A percentile compares a stretch with the other conserved stretches of the same genome.
Conservation (phyloP, 2,797 vertebrate species). For the Macroramphosus scolopax region DNA sequence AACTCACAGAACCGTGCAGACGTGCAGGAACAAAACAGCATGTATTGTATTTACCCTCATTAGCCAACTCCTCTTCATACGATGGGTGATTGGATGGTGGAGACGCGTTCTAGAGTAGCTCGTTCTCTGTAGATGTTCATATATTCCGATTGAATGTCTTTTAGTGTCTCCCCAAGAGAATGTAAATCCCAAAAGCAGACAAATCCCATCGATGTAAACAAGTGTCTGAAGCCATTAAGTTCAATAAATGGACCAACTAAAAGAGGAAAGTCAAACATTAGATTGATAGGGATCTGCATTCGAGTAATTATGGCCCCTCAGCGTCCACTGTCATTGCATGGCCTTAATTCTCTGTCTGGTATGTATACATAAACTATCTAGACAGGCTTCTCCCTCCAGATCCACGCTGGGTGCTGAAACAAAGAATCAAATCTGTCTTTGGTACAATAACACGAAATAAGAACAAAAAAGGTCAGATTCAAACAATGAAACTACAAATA, state of each 20-base stretch:
- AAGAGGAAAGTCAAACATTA: constrained; percentile 59
- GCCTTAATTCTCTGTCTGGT: constrained; percentile 45
- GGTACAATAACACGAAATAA: constrained; percentile 12
- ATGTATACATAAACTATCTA: constrained; percentile 52
- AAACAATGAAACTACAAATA: constrained; percentile 19
- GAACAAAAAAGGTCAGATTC: constrained; percentile 31
- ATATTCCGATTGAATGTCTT: constrained; percentile 25
- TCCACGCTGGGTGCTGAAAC: constrained; percentile 34
- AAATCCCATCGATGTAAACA: constrained; percentile 73
- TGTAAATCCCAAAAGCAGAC: constrained; percentile 56
- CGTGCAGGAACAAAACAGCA: constrained; percentile 78
- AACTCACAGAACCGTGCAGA: constrained; percentile 78
- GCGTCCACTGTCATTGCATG: constrained; percentile 53
- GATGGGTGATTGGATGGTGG: constrained; percentile 29
- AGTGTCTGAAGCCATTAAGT: constrained; percentile 79
- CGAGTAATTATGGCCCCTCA: constrained; percentile 56
- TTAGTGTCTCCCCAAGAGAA: constrained; percentile 40
- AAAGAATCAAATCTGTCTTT: constrained; percentile 29
- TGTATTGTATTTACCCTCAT: constrained; percentile 70
- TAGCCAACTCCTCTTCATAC: constrained; percentile 46
- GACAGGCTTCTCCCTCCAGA: constrained; percentile 50
- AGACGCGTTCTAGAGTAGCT: constrained; percentile 22
- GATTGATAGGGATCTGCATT: constrained; percentile 62
- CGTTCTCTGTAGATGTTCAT: too few relatives aligned
- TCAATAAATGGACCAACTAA: constrained; percentile 49